phyloP scores from a whole-genome alignment of 2,113 vertebrate species.

The Semnornis frantzii region DNA sequence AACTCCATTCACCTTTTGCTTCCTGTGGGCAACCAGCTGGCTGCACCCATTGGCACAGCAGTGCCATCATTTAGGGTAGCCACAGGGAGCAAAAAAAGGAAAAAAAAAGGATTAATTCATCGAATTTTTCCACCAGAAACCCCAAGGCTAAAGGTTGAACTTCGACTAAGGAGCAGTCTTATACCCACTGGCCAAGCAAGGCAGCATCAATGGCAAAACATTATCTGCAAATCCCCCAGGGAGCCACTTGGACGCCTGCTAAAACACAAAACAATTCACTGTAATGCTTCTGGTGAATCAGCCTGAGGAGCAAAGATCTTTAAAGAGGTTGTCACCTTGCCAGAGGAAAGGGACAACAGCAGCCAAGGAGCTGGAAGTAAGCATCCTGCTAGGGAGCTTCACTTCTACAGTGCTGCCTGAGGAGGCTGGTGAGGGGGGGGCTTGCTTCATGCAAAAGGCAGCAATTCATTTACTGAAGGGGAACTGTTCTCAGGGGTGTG shows the following conservation, averaged over 20 bases:
- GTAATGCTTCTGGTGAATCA: neutral
- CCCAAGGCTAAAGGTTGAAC: neutral
- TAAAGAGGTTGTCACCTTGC: neutral
- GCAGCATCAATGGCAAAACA: slow-evolving; percentile 38
- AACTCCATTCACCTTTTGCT: neutral
- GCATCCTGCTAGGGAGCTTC: neutral
- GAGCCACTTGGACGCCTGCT: neutral
- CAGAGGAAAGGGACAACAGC: neutral
- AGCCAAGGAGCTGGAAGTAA: neutral
- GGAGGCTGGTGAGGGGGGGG: neutral
- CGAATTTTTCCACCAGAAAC: neutral
- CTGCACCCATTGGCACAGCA: neutral
- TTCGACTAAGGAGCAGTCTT: neutral
- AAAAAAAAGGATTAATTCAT: too few species aligned
- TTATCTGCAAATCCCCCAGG: slow-evolving; percentile 26
- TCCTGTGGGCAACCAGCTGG: neutral
- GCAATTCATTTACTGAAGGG: neutral
- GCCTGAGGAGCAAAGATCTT: neutral
- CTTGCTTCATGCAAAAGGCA: neutral
- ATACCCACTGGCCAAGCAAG: slow-evolving; percentile 29
- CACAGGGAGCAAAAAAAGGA: neutral
- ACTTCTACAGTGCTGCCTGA: neutral
- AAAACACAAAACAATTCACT: slow-evolving; percentile 14
- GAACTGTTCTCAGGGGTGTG: neutral
- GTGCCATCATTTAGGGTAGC: neutral